These are phyloP conservation scores for Henricia sp. DNA, from an alignment of 53 echinoderm and acorn worm genomes.

Conservation along the genomic window DNA sequence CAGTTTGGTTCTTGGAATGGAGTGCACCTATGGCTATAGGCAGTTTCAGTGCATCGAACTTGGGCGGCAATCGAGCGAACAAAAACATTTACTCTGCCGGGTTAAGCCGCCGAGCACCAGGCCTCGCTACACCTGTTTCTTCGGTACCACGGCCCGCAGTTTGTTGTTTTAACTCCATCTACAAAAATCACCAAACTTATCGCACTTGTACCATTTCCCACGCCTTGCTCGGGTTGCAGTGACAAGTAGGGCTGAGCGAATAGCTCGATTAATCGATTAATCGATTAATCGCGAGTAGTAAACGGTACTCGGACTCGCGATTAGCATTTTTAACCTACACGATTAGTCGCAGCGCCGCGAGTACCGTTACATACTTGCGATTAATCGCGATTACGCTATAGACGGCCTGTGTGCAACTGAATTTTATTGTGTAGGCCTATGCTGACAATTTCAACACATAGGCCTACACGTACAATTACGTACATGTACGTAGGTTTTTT, in stretches of 20 bases:
- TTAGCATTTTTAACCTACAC: no score
- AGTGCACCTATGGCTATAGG: not conserved
- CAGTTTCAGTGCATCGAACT: not conserved
- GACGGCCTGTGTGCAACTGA: no score
- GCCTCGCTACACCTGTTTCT: conserved; percentile 55
- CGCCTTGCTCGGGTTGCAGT: not conserved
- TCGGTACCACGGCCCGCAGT: conserved; percentile 3
- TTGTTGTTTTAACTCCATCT: conserved; percentile 40
- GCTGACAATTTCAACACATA: no score
- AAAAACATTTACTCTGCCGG: conserved; percentile 40
- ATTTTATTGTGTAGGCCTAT: no score
- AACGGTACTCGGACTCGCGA: no score
- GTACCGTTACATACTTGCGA: no score
- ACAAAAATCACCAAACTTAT: conserved; percentile 13
- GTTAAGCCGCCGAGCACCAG: not conserved
- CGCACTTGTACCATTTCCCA: conserved; percentile 41
- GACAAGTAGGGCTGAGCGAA: not conserved
- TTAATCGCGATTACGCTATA: no score
- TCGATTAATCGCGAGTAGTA: no score
- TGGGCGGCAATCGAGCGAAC: not conserved
- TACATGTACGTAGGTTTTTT: no score
- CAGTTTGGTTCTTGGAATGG: not conserved
- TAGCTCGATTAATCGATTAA: not conserved
- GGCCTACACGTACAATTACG: no score
- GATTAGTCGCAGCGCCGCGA: no score